Conservation (phyloP, 1,140 invertebrate species). For the Meteorus sp. region DNA sequence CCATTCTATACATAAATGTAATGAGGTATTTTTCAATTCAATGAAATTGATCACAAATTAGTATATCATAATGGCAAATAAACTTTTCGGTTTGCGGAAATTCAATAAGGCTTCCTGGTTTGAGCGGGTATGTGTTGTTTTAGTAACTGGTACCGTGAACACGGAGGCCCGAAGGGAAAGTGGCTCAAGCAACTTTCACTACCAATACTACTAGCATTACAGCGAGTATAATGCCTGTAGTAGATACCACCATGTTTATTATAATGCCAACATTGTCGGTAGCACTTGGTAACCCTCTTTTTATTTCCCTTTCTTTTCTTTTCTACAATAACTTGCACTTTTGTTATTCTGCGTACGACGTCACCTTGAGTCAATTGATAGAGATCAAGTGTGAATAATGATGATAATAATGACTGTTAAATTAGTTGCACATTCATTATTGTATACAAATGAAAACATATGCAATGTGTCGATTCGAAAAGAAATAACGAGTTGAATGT, state of each 20-base stretch:
- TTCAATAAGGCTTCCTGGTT: conserved; percentile 26
- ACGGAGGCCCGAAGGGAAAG: conserved; percentile 49
- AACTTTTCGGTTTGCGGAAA: conserved; percentile 46
- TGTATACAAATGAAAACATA: too few species aligned
- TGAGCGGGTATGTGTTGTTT: conserved; percentile 10
- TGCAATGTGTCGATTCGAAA: conserved; percentile 4
- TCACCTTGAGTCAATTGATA: not conserved
- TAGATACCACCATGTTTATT: conserved; percentile 12
- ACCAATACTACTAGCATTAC: conserved; percentile 24
- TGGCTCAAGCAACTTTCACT: conserved; percentile 57
- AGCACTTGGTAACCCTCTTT: too few species aligned
- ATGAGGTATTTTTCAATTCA: not conserved
- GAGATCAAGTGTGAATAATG: not conserved
- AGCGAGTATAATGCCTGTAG: too few species aligned
- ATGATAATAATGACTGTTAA: not conserved
- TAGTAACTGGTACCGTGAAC: conserved; percentile 5
- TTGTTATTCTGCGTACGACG: too few species aligned
- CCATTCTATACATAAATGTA: not conserved
- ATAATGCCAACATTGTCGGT: too few species aligned
- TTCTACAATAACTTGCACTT: too few species aligned
- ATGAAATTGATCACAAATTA: too few species aligned
- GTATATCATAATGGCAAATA: too few species aligned
- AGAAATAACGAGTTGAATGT: conserved; percentile 2
- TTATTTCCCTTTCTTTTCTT: too few species aligned
- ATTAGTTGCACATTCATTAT: too few species aligned